Percentiles rank a stretch among this genome's conserved stretches.
Evolutionary conservation across 2,888 invertebrate species (phyloP).

Genomic region (Dicyrtomina minuta): DNA sequence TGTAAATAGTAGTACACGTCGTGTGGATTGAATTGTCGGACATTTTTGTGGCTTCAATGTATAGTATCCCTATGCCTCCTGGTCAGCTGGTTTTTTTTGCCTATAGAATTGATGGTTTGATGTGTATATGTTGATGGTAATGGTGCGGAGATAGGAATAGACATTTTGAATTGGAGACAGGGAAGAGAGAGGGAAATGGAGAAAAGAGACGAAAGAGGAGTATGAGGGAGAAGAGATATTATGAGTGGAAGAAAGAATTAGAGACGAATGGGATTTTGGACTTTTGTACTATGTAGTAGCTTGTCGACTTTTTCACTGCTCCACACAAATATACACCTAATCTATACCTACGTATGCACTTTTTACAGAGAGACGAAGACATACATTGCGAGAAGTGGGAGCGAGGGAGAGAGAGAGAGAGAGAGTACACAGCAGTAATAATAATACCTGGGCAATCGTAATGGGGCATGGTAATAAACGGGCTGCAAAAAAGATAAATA

Average conservation of each 20-base stretch:
- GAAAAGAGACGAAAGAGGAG: not conserved
- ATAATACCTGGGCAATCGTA: conserved; percentile 34
- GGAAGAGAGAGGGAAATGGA: conserved; percentile 4
- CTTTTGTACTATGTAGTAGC: not conserved
- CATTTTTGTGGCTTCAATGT: not conserved
- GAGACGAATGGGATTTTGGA: not conserved
- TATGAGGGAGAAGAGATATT: conserved; percentile 3
- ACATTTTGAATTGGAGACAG: not conserved
- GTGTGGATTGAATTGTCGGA: too few relatives aligned
- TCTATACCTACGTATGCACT: too few relatives aligned
- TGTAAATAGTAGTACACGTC: too few relatives aligned
- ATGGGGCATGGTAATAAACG: conserved; percentile 37
- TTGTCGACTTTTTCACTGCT: too few relatives aligned
- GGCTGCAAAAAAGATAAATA: conserved; percentile 50
- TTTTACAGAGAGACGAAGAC: not conserved
- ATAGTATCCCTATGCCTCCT: not conserved
- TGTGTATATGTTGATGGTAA: too few relatives aligned
- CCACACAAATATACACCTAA: too few relatives aligned
- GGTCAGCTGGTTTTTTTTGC: not conserved
- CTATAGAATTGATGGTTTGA: too few relatives aligned
- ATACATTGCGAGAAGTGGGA: not conserved
- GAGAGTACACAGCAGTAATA: conserved; percentile 22
- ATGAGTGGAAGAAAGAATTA: conserved; percentile 5
- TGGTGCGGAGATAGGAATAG: not conserved
- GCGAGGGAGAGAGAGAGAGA: conserved; percentile 8